Evolutionary conservation across 2,113 vertebrate genomes (phyloP), one percentile per base, ranked within the genome.

Genomic region (Corythoichthys haematopterus): DNA sequence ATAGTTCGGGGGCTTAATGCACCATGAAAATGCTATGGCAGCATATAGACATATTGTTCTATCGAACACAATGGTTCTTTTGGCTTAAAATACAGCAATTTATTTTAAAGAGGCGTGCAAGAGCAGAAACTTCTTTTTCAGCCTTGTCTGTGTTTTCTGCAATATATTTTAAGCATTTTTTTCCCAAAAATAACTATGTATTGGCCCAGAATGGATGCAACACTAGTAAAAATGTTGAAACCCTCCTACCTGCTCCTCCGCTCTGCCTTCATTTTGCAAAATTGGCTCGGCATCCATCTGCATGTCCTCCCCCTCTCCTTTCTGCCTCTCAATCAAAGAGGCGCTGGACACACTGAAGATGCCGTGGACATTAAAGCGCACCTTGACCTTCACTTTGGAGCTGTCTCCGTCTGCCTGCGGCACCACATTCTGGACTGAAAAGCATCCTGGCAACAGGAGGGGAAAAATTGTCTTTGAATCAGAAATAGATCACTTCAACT

Each of bases 311-410:
- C 15, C 90, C 59, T 93, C 94, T 2, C 87, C 1, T 71, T 90
- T 94, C 76, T 93, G 94, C 87, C 93, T 98, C 80, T 98, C 96
- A 12, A 98, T 93, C 65, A 97, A 72, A 11, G 94, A 94, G 0
- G 96, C 96, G 6, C 77, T 93, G 61, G 95, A 96, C 81, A 98
- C 94, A 0, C 93, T 95, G 90, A 98, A 96, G 80, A 97, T 93
- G 48, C 96, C 95, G 0, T 98, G 96, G 66, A 96, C 86, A 6
- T 96, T 97, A 62, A 98, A 91, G 0, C 94, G 94, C 71, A 98
- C 95, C 88, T 97, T 98, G 58, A 98, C 95, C 76, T 98, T 98
- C 63, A 98, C 94, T 88, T 97, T 97, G 46, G 95, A 95, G 79
- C 91, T 95, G 77, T 96, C 94, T 0, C 96, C 96, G 33, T 98